A percentile compares a stretch with the other conserved stretches of the same genome.
Evolutionary conservation across 2,113 vertebrate genomes (phyloP).

Genomic region (Crotalus tigris): DNA sequence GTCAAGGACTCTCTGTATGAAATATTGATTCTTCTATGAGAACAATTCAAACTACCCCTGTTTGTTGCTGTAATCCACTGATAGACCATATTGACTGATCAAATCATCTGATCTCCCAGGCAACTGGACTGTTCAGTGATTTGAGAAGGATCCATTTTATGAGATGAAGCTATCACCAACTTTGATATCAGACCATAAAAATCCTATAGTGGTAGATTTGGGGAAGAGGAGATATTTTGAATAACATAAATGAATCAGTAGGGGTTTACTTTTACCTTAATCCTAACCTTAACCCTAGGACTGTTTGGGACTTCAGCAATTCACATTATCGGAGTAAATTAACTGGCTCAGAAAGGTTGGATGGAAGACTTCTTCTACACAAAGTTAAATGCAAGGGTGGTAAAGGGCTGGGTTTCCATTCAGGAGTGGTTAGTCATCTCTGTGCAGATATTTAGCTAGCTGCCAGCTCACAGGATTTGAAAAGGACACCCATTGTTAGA

Average conservation of each 20-base stretch:
- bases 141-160: not conserved
- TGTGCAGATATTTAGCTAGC: too few relatives aligned
- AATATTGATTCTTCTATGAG: not conserved
- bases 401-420: not conserved
- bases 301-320: not conserved
- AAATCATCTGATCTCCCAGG: not conserved
- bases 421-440: not conserved
- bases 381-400: not conserved
- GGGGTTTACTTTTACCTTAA: not conserved
- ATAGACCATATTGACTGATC: not conserved
- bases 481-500: too few relatives aligned
- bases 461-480: too few relatives aligned
- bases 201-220: not conserved
- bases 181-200: not conserved
- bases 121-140: not conserved
- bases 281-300: not conserved
- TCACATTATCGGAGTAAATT: not conserved
- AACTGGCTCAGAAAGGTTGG: not conserved
- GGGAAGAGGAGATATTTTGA: not conserved
- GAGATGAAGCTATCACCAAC: not conserved
- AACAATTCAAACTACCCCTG: not conserved
- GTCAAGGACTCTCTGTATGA: not conserved
- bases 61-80: not conserved
- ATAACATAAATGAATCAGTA: not conserved
- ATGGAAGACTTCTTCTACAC: not conserved